phyloP scores from a whole-genome alignment of 2,888 invertebrate species.

The Arenicola marina region DNA sequence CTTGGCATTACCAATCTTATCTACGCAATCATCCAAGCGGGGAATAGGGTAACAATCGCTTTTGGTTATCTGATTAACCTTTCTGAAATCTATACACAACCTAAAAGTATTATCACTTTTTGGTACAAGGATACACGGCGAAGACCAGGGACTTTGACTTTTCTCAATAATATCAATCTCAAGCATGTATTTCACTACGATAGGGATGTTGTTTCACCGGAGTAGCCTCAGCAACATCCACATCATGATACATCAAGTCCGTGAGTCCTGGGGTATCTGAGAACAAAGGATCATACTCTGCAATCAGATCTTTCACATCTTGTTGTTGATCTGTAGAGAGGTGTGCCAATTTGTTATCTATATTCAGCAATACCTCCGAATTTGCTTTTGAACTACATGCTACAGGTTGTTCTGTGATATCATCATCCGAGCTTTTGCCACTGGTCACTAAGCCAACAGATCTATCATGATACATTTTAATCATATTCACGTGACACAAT shows the following conservation, averaged over 20 bases:
- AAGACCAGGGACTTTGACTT: conserved; percentile 35
- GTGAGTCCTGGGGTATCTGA: not conserved
- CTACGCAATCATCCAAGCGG: conserved; percentile 38
- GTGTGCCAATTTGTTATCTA: not conserved
- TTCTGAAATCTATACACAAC: conserved; percentile 35
- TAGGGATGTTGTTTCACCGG: conserved; percentile 7
- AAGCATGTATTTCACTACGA: conserved; percentile 30
- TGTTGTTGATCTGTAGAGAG: not conserved
- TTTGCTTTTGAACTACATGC: not conserved
- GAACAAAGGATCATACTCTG: not conserved
- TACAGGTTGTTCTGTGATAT: not conserved
- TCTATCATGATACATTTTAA: conserved; percentile 1
- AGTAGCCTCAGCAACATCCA: not conserved
- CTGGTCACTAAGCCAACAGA: not conserved
- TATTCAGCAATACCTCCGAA: not conserved
- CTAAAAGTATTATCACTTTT: conserved; percentile 10
- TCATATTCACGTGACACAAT: conserved; percentile 10
- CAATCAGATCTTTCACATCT: not conserved
- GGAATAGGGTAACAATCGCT: conserved; percentile 36
- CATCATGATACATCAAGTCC: not conserved
- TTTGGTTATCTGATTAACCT: conserved; percentile 36
- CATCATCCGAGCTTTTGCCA: no score
- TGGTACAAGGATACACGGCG: conserved; percentile 30
- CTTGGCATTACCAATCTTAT: conserved; percentile 32
- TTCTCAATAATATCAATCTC: conserved; percentile 38